Evolutionary conservation across 1,140 invertebrate genomes (phyloP).

Genomic region (Papilio polytes): DNA sequence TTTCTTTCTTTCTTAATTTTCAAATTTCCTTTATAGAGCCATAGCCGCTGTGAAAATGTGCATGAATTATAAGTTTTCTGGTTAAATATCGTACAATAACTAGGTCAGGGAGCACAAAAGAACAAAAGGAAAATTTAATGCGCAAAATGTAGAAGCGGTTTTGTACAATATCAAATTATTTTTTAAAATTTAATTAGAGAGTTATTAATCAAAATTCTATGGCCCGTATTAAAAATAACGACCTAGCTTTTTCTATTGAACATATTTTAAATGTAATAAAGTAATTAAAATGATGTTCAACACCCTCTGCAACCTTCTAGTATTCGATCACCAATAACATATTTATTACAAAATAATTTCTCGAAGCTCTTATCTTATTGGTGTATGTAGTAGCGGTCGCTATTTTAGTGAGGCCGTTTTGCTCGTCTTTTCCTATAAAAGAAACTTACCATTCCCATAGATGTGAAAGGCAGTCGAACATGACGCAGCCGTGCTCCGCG

Average conservation of each 20-base stretch:
- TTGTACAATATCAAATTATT: neutral
- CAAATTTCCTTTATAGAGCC: neutral
- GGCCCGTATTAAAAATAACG: neutral
- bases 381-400: neutral
- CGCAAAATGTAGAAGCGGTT: neutral
- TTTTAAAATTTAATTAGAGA: neutral
- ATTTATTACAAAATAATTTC: too few relatives aligned
- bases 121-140: neutral
- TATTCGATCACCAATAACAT: too few relatives aligned
- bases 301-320: too few relatives aligned
- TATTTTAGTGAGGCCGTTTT: neutral
- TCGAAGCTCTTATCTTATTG: neutral
- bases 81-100: neutral
- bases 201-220: neutral
- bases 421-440: neutral
- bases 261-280: too few relatives aligned
- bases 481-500: slow-evolving; percentile 78
- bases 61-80: slow-evolving; percentile 15
- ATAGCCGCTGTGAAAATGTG: neutral
- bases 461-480: slow-evolving; percentile 79
- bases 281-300: too few relatives aligned
- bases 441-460: slow-evolving; percentile 79
- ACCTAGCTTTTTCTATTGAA: neutral
- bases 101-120: slow-evolving; percentile 5
- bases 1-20: neutral